Percentiles rank a stretch among this genome's conserved stretches.
Conservation (phyloP, 2,888 invertebrate genomes). For the Balanococcus diminutus region DNA sequence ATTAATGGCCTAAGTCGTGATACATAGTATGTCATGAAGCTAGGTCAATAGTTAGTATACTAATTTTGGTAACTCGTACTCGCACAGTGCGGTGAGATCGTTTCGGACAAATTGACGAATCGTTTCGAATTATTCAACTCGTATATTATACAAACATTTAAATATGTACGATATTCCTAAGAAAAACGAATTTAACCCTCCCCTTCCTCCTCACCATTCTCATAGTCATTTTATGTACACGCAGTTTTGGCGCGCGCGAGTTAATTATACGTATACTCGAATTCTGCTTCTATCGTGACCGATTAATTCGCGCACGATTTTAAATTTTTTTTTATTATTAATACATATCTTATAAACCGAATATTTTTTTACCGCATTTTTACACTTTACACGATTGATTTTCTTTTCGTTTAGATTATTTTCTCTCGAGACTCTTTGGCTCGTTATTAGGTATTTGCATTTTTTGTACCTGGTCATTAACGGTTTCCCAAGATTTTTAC, state of each 20-base stretch:
- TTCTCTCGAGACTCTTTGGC: neutral
- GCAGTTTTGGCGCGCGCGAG: neutral
- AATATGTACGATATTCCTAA: neutral
- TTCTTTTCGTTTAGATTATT: neutral
- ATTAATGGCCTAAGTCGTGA: neutral
- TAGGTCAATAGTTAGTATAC: neutral
- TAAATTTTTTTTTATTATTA: neutral
- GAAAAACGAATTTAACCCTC: neutral
- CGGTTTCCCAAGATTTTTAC: neutral
- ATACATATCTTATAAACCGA: no score
- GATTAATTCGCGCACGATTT: neutral
- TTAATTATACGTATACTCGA: neutral
- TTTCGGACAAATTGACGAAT: neutral
- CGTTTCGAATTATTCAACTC: neutral
- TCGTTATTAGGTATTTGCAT: neutral
- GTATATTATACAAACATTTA: neutral
- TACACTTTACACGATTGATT: neutral
- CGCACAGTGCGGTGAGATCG: neutral
- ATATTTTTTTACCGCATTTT: neutral
- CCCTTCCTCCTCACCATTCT: neutral
- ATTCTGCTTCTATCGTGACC: neutral
- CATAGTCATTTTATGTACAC: neutral
- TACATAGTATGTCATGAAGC: conserved; percentile 1
- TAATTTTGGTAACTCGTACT: neutral
- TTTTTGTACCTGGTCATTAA: neutral